Conservation (phyloP, 2,113 vertebrate species). For the Hemichromis elongatus region DNA sequence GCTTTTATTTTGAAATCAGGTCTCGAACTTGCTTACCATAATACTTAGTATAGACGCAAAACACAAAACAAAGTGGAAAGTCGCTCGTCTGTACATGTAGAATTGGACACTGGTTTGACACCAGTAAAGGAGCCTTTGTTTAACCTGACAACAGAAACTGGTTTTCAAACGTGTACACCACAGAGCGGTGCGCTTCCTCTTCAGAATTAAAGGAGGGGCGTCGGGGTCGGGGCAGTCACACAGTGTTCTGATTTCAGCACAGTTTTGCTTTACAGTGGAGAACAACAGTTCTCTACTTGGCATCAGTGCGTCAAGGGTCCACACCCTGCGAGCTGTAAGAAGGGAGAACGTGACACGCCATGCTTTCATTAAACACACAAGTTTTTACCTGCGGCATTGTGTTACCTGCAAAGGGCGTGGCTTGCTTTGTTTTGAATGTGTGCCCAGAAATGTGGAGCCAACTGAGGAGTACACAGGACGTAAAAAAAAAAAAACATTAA, state of each 20-base stretch:
- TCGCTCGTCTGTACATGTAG: background rate
- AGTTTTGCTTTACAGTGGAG: background rate
- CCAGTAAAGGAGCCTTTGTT: background rate
- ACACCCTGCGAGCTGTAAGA: background rate
- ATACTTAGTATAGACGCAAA: background rate
- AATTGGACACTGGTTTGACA: background rate
- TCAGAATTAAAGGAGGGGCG: background rate
- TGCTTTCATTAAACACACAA: background rate
- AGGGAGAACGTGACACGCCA: background rate
- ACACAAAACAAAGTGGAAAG: background rate
- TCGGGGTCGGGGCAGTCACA: background rate
- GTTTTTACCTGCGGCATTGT: background rate
- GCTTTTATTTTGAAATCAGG: background rate
- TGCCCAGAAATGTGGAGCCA: background rate
- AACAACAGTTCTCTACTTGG: background rate
- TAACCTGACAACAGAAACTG: background rate
- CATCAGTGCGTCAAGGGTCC: too few relatives aligned
- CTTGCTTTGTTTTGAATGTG: background rate
- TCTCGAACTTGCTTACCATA: background rate
- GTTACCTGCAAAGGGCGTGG: background rate
- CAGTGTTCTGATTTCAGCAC: background rate
- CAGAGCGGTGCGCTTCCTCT: background rate
- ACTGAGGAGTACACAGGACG: too few relatives aligned
- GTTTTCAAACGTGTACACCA: background rate
- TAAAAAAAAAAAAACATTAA: too few relatives aligned